A percentile compares a stretch with the other conserved stretches of the same genome.
Conservation (phyloP, 37 sponge, comb jelly and placozoan genomes). For the Axinella damicornis region DNA sequence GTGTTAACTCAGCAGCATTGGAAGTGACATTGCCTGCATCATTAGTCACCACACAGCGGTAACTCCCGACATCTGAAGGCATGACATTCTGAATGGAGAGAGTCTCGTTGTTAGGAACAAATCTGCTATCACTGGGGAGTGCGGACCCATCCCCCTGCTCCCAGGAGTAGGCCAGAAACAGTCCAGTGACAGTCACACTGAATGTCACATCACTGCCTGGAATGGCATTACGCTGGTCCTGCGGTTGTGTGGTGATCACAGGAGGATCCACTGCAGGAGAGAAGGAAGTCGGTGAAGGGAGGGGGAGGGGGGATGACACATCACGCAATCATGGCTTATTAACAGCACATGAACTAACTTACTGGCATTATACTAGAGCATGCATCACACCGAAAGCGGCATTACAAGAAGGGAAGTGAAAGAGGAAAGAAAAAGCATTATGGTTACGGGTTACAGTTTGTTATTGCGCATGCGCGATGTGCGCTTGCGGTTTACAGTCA, state of each 20-base stretch:
- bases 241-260: not conserved
- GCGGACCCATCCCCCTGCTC: not conserved
- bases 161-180: conserved; percentile 8
- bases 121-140: not conserved
- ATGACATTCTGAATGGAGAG: conserved; percentile 7
- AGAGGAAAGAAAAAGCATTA: too few species aligned
- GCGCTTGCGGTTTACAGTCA: too few species aligned
- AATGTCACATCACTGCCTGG: not conserved
- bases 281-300: not conserved
- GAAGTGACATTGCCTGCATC: not conserved
- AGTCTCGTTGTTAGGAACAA: not conserved
- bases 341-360: too few species aligned
- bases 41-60: conserved; percentile 2
- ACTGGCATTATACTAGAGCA: too few species aligned
- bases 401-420: too few species aligned
- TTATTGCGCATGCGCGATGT: too few species aligned
- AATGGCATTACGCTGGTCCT: not conserved
- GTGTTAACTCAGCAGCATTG: not conserved
- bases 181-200: not conserved
- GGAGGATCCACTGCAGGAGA: conserved; percentile 19
- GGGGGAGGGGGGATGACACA: too few species aligned
- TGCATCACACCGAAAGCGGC: too few species aligned
- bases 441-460: too few species aligned
- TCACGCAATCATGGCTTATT: too few species aligned
- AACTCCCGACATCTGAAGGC: not conserved